A percentile compares a stretch with the other conserved stretches of the same genome.
phyloP scores from a whole-genome alignment of 2,113 vertebrate species.

The Oreotrochilus melanogaster region DNA sequence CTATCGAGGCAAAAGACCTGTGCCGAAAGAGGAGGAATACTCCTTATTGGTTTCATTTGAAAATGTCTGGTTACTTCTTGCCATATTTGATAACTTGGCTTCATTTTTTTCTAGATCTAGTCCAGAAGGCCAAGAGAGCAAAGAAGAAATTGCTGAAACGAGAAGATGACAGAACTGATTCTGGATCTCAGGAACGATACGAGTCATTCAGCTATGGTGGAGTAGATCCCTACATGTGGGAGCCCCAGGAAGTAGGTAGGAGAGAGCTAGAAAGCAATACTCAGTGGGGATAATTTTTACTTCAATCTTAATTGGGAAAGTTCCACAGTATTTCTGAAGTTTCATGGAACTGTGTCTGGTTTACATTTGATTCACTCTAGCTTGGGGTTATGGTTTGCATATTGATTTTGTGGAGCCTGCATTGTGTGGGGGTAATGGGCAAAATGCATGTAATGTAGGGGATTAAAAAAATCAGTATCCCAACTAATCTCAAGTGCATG shows the following conservation, averaged over 20 bases:
- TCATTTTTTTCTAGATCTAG: constrained; percentile 79
- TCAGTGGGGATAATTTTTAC: background rate
- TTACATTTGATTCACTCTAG: accelerated
- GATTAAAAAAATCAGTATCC: background rate
- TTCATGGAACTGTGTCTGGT: background rate
- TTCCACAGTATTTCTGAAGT: background rate
- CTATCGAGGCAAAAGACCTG: background rate
- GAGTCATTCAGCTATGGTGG: constrained; percentile 95
- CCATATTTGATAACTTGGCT: background rate
- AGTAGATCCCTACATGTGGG: constrained; percentile 97
- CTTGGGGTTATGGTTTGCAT: background rate
- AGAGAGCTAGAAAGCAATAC: background rate
- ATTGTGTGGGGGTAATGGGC: background rate
- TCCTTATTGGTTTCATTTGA: background rate
- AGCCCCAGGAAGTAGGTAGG: constrained; percentile 96
- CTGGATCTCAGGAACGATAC: constrained; percentile 82
- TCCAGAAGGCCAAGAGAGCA: constrained; percentile 96
- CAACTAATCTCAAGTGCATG: background rate
- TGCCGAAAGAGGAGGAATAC: background rate
- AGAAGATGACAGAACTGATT: constrained; percentile 87
- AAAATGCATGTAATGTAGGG: background rate
- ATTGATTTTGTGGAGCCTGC: background rate
- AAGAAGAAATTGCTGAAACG: constrained; percentile 92
- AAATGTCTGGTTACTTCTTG: accelerated
- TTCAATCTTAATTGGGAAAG: background rate